Evolutionary conservation across 1,140 invertebrate species (phyloP).

Genomic region (Calycopis cecrops): DNA sequence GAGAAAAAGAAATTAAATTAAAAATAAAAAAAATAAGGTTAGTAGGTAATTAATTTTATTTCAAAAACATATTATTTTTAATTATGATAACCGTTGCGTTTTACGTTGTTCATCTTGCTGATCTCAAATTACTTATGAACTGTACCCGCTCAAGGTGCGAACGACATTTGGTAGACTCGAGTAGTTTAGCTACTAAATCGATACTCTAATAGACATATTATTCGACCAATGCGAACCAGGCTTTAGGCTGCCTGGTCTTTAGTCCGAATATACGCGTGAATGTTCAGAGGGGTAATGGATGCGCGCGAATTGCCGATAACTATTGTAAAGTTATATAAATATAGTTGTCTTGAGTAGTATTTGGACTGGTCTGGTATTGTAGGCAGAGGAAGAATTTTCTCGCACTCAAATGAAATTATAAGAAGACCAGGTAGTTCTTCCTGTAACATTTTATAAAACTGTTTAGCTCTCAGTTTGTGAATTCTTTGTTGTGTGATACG

Average conservation of each 20-base stretch:
- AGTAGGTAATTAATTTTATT: too few relatives aligned
- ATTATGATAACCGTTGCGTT: too few relatives aligned
- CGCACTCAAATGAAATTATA: conserved; percentile 15
- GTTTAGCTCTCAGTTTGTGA: conserved; percentile 13
- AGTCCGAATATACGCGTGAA: conserved; percentile 36
- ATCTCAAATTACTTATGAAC: too few relatives aligned
- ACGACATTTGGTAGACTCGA: too few relatives aligned
- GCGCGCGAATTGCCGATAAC: conserved; percentile 37
- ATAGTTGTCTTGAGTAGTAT: conserved; percentile 30
- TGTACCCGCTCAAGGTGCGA: too few relatives aligned
- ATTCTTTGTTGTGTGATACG: conserved; percentile 8
- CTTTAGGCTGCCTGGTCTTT: conserved; percentile 34
- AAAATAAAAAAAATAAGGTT: too few relatives aligned
- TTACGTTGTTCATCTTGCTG: too few relatives aligned
- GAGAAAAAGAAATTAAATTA: too few relatives aligned
- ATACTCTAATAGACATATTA: too few relatives aligned
- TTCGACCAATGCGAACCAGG: too few relatives aligned
- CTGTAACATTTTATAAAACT: conserved; percentile 10
- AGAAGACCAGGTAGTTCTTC: conserved; percentile 7
- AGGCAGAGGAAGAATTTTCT: conserved; percentile 15
- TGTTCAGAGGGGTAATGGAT: conserved; percentile 30
- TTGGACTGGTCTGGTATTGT: conserved; percentile 8
- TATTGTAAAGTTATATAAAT: conserved; percentile 45
- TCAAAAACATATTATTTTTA: too few relatives aligned
- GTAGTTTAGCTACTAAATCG: too few relatives aligned